A percentile compares a stretch with the other conserved stretches of the same genome.
Evolutionary conservation across 2,888 invertebrate species (phyloP).

Genomic region (Harpalus rubripes): DNA sequence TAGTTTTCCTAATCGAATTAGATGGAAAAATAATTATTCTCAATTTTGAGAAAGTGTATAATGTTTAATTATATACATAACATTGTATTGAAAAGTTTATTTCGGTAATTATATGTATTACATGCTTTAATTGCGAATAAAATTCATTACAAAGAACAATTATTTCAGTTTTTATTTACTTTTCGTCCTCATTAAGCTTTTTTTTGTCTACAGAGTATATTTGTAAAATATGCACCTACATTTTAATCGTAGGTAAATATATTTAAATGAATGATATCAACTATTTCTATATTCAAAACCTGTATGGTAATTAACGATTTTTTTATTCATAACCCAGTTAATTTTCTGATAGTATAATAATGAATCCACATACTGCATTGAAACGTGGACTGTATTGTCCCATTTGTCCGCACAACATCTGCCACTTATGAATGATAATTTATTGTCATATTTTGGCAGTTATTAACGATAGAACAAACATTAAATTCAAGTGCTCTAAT

Average conservation of each 20-base stretch:
- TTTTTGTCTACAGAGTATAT: too few relatives aligned
- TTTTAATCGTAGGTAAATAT: not conserved
- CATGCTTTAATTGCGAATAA: not conserved
- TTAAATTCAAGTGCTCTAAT: slow-evolving; percentile 14
- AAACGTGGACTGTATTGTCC: slow-evolving; percentile 9
- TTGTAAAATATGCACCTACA: too few relatives aligned
- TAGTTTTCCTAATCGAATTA: slow-evolving; percentile 17
- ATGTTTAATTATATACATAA: not conserved
- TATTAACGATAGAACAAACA: slow-evolving; percentile 27
- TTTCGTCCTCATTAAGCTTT: too few relatives aligned
- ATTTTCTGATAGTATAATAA: not conserved
- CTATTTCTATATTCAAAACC: not conserved
- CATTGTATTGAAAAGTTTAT: not conserved
- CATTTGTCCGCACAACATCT: slow-evolving; percentile 25
- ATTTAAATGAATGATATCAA: slow-evolving; percentile 1
- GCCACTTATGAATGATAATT: slow-evolving; percentile 39
- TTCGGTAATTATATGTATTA: not conserved
- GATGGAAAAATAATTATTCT: slow-evolving; percentile 19
- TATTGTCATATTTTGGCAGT: slow-evolving; percentile 37
- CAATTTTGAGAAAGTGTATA: slow-evolving; percentile 2
- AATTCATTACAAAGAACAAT: not conserved
- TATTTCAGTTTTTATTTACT: not conserved
- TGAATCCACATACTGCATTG: not conserved
- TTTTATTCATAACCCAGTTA: not conserved
- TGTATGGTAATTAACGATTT: not conserved